Percentiles rank a stretch among this genome's conserved stretches.
phyloP scores from a whole-genome alignment of 2,888 invertebrate genomes.

The Sympetrum striolatum region DNA sequence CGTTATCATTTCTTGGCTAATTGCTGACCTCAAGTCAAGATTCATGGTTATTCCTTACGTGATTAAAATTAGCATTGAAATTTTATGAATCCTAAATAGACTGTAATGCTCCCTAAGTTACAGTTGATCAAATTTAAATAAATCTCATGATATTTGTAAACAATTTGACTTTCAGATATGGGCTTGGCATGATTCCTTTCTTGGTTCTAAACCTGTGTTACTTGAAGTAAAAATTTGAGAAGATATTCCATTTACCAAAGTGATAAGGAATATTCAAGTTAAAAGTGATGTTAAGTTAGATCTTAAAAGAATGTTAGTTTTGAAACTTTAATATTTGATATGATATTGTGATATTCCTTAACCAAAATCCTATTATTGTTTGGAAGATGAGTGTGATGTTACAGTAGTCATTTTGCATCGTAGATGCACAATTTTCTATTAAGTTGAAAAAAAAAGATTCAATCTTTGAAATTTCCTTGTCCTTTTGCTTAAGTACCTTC shows the following conservation, averaged over 20 bases:
- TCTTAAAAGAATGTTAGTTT: slow-evolving; percentile 10
- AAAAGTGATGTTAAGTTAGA: background rate
- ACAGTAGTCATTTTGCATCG: background rate
- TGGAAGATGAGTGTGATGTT: background rate
- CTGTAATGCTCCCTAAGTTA: no score
- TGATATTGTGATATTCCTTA: slow-evolving; percentile 19
- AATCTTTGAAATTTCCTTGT: background rate
- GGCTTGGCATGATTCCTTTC: no score
- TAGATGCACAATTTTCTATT: background rate
- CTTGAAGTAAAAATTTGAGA: background rate
- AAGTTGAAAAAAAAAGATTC: background rate
- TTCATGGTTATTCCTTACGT: no score
- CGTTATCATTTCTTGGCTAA: no score
- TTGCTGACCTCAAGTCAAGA: no score
- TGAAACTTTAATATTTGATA: slow-evolving; percentile 17
- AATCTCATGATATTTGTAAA: no score
- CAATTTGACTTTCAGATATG: no score
- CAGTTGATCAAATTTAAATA: no score
- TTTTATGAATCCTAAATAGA: no score
- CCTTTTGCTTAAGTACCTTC: background rate
- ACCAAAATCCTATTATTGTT: background rate
- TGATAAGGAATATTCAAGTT: slow-evolving; percentile 1
- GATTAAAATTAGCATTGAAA: no score
- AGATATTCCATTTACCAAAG: slow-evolving; percentile 14
- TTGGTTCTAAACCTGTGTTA: background rate